Evolutionary conservation across 1,140 invertebrate genomes (phyloP), one percentile per base, ranked within the genome.

Genomic region (Macrotrachela quadricornifera): DNA sequence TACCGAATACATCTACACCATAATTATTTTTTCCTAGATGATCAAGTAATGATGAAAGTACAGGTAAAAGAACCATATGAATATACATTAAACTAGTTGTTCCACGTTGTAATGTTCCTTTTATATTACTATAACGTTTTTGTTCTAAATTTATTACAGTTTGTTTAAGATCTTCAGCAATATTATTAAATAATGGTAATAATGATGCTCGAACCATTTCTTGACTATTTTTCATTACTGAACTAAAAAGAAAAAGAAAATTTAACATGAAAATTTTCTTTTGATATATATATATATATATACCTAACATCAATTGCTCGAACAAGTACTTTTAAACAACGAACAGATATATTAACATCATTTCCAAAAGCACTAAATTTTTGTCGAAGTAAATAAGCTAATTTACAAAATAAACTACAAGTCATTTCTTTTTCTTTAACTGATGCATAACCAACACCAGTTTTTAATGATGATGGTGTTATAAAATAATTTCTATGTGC

Each of bases 381-480:
- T 12, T 82, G 82, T 59, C 94, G 76, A 14, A 99, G 64, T 12
- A 97, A 72, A 60, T 79, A 83, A 0, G 91, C 88, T 50, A 99
- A 68, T 66, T 96, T 96, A 61, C 92, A 97, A 71, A 99, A 99
- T 50, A 99, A 65, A 60, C 77, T 80, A 1, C 90, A 90, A 1
- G 96, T 87, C 91, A 97, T 96, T 75, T 99, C 92, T 64, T 99
- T 99, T 68, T 99, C 94, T 65, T 92, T 95, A 42, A 95, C 73
- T 47, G 90, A 95, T 1, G 92, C 91, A 1, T 85, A 85, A 0
- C 88, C 86, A 0, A 86, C 77, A 55, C 85, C 85, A 58, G 61
- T 61, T 42, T 59, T 60, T 13, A 61, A 59, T 45, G 82, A 86
- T 0, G 85, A 82, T 1, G 83, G 85, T 0, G 85, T 83, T 59